These are phyloP conservation scores for Meteorus cinctellus DNA, from an alignment of 2,888 invertebrate species.

Conservation along the genomic window DNA sequence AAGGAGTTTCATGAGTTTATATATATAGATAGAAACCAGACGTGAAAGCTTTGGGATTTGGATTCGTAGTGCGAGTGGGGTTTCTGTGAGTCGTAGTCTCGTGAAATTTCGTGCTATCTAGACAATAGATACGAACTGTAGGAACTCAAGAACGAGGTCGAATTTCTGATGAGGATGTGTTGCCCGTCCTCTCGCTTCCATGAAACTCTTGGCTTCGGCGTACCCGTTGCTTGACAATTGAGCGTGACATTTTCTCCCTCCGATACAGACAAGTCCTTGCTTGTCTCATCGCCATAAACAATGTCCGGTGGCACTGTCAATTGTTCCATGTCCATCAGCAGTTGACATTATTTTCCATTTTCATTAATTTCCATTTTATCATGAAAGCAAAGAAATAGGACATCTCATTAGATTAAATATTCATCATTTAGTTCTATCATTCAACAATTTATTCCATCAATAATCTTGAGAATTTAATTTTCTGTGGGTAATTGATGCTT, in stretches of 20 bases:
- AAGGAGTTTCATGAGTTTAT: not conserved
- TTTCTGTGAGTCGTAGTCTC: conserved; percentile 9
- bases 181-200: conserved; percentile 79
- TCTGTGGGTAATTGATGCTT: no score
- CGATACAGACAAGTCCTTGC: conserved; percentile 77
- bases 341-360: not conserved
- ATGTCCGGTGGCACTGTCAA: conserved; percentile 79
- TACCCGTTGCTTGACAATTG: conserved; percentile 77
- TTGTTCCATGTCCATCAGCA: conserved; percentile 18
- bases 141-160: conserved; percentile 55
- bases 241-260: conserved; percentile 79
- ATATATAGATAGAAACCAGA: not conserved
- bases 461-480: no score
- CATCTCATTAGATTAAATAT: no score
- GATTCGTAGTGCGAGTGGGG: conserved; percentile 1
- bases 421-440: no score
- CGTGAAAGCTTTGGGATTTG: conserved; percentile 19
- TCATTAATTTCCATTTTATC: not conserved
- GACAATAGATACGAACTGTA: conserved; percentile 48
- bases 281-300: conserved; percentile 76
- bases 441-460: no score
- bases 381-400: not conserved
- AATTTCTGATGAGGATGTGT: conserved; percentile 74
- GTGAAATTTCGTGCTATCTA: conserved; percentile 26
- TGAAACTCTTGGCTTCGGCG: conserved; percentile 77